A percentile compares a stretch with the other conserved stretches of the same genome.
Evolutionary conservation across 2,113 vertebrate genomes (phyloP).

Genomic region (Fulica atra): DNA sequence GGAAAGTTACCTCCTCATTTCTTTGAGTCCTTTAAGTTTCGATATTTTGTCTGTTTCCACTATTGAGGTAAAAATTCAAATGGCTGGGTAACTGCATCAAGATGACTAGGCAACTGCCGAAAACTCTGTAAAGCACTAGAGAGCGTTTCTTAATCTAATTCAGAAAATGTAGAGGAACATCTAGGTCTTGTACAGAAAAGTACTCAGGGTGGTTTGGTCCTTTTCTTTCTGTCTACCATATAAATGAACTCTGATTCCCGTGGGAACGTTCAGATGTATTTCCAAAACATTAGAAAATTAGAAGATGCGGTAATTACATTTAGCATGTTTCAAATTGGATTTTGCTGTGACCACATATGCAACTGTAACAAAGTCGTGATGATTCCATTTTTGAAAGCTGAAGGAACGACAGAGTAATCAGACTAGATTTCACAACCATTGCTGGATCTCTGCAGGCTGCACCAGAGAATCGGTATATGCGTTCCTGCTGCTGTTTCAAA

Average conservation of each 20-base stretch:
- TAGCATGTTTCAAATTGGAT: neutral
- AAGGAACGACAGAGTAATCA: neutral
- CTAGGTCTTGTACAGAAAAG: neutral
- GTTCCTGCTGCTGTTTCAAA: neutral
- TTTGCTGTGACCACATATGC: neutral
- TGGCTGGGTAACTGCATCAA: neutral
- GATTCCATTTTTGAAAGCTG: neutral
- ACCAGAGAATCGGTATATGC: neutral
- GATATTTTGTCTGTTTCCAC: neutral
- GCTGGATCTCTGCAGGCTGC: neutral
- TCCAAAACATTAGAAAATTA: neutral
- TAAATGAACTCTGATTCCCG: neutral
- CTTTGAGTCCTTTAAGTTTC: neutral
- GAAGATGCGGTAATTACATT: neutral
- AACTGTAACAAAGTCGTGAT: neutral
- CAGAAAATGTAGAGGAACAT: neutral
- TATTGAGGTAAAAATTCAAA: neutral
- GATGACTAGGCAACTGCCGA: neutral
- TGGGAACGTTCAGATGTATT: neutral
- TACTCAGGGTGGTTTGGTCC: neutral
- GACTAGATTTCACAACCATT: neutral
- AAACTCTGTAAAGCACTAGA: neutral
- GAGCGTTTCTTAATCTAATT: neutral
- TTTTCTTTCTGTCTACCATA: neutral
- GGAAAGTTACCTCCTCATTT: neutral